Conservation (phyloP, 2,797 vertebrate species). For the Gobio occitaniae region DNA sequence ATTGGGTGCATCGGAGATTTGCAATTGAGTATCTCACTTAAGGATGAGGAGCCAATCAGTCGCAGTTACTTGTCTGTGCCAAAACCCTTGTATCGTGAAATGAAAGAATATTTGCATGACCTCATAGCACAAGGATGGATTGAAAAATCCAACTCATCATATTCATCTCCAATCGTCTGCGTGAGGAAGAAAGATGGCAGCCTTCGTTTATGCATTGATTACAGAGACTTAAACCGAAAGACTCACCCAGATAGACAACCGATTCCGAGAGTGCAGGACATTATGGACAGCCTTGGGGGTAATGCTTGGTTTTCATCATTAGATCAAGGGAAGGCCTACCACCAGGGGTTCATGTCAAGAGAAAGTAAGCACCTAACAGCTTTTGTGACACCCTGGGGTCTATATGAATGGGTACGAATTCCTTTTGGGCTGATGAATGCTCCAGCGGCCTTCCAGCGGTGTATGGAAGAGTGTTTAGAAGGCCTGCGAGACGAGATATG, state of each 20-base stretch:
- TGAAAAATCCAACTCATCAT: too few species aligned
- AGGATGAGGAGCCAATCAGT: too few species aligned
- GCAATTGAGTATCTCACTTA: too few species aligned
- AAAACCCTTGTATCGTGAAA: too few species aligned
- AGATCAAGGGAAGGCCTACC: slow-evolving; percentile 46
- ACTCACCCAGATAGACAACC: slow-evolving; percentile 59
- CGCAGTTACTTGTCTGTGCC: too few species aligned
- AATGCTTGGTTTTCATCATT: slow-evolving; percentile 48
- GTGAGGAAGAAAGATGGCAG: slow-evolving; percentile 63
- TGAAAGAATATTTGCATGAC: too few species aligned
- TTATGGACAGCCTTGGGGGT: slow-evolving; percentile 65
- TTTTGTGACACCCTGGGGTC: slow-evolving; percentile 45
- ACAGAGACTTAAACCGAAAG: slow-evolving; percentile 64
- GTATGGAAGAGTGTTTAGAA: background rate
- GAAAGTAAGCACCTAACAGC: slow-evolving; percentile 43
- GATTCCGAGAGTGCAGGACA: slow-evolving; percentile 61
- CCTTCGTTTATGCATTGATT: slow-evolving; percentile 60
- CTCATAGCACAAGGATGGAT: too few species aligned
- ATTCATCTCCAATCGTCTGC: slow-evolving; percentile 36
- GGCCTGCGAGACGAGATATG: background rate
- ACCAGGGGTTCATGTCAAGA: slow-evolving; percentile 49
- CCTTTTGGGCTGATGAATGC: slow-evolving; percentile 2
- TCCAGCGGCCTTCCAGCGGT: background rate
- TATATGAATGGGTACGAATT: slow-evolving; percentile 37
- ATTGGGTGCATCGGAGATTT: too few species aligned